Conservation (phyloP, 2,888 invertebrate species). For the Eupithecia exiguata region DNA sequence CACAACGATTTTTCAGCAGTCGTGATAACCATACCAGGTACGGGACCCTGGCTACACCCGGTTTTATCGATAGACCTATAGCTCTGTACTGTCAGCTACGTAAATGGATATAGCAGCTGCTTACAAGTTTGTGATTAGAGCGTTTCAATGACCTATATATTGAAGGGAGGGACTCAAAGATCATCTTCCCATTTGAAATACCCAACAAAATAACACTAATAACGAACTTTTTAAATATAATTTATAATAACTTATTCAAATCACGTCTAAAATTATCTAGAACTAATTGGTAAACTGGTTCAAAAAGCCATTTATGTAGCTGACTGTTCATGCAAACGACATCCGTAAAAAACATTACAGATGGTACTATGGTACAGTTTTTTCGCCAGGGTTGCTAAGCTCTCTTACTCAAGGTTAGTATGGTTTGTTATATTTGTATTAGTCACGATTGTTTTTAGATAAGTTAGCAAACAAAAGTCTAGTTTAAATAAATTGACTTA, state of each 20-base stretch:
- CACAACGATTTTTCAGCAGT: conserved; percentile 62
- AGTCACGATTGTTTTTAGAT: not conserved
- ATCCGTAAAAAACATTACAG: conserved; percentile 37
- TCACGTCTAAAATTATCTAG: not conserved
- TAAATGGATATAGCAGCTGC: not conserved
- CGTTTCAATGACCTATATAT: not conserved
- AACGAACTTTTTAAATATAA: too few relatives aligned
- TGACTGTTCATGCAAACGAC: conserved; percentile 47
- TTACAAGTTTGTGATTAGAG: not conserved
- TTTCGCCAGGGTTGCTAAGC: conserved; percentile 25
- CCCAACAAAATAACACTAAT: too few relatives aligned
- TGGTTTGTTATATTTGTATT: conserved; percentile 8
- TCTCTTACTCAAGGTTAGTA: conserved; percentile 37
- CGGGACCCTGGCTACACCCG: conserved; percentile 56
- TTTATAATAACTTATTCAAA: not conserved
- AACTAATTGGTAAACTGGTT: not conserved
- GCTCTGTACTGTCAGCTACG: conserved; percentile 27
- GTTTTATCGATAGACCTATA: conserved; percentile 67
- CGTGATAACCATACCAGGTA: conserved; percentile 64
- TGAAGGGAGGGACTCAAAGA: too few relatives aligned
- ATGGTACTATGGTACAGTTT: conserved; percentile 20
- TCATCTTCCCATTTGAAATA: too few relatives aligned
- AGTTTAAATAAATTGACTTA: not conserved
- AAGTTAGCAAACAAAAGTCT: not conserved
- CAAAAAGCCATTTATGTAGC: not conserved